phyloP scores from a whole-genome alignment of 1,140 invertebrate genomes.

The Drosophila guanche region DNA sequence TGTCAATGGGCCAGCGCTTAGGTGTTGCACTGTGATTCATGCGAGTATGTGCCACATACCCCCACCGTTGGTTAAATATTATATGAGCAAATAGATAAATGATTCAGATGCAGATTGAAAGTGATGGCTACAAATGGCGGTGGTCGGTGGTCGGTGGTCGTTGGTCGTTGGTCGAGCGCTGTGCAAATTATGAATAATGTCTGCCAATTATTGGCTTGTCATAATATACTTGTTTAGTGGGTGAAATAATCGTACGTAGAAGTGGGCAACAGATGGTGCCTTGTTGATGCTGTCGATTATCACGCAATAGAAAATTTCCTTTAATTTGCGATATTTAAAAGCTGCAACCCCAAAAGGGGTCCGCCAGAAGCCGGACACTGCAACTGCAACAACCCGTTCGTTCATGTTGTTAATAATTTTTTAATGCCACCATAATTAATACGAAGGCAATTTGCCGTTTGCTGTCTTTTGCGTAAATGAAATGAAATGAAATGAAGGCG shows the following conservation, averaged over 20 bases:
- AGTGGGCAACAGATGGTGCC: too few relatives aligned
- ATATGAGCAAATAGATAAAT: too few relatives aligned
- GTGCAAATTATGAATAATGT: too few relatives aligned
- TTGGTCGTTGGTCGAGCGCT: too few relatives aligned
- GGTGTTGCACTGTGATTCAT: conserved; percentile 28
- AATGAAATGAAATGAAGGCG: conserved; percentile 73
- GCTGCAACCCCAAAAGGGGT: conserved; percentile 7
- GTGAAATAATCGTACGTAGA: too few relatives aligned
- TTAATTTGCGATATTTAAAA: conserved; percentile 33
- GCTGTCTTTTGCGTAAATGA: conserved; percentile 56
- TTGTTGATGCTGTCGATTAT: conserved; percentile 16
- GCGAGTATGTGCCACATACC: conserved; percentile 4
- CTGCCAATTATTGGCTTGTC: too few relatives aligned
- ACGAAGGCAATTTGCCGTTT: conserved; percentile 73
- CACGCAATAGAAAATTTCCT: conserved; percentile 24
- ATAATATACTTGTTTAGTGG: too few relatives aligned
- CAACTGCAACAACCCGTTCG: conserved; percentile 8
- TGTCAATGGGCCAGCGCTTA: conserved; percentile 1
- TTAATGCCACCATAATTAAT: conserved; percentile 77
- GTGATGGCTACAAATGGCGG: too few relatives aligned
- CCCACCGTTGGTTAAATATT: too few relatives aligned
- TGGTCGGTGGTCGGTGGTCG: too few relatives aligned
- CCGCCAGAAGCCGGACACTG: conserved; percentile 1
- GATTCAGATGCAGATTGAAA: neutral
- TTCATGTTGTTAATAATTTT: conserved; percentile 66